Evolutionary conservation across 2,797 vertebrate genomes (phyloP).

Genomic region (Sebastolobus alascanus): DNA sequence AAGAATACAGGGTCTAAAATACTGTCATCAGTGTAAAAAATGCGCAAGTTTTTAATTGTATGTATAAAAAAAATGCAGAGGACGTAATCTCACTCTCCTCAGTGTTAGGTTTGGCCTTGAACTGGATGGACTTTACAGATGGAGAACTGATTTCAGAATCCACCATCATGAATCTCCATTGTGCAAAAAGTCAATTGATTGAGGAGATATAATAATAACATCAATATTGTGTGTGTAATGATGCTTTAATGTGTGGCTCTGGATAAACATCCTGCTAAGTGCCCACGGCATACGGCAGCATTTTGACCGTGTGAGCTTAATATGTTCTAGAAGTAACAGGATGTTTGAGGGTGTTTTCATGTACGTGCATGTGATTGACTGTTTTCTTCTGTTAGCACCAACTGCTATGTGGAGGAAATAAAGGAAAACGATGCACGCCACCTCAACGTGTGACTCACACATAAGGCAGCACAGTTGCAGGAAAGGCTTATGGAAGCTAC

Average conservation of each 20-base stretch:
- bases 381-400: conserved; percentile 13
- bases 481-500: conserved; percentile 11
- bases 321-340: background rate
- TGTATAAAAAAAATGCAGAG: background rate
- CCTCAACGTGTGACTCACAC: conserved; percentile 30
- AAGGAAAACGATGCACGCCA: background rate
- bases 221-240: background rate
- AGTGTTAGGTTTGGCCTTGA: background rate
- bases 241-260: background rate
- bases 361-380: background rate
- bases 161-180: background rate
- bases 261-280: background rate
- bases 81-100: background rate
- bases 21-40: background rate
- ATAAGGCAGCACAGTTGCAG: conserved; percentile 22
- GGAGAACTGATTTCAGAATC: background rate
- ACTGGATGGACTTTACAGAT: background rate
- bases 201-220: background rate
- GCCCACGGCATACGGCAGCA: background rate
- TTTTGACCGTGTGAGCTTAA: background rate
- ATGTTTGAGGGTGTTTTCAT: background rate
- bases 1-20: background rate
- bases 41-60: background rate
- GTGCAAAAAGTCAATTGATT: background rate
- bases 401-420: conserved; percentile 9